Evolutionary conservation across 2,888 invertebrate genomes (phyloP).

Genomic region (Arrhopalites spinosus): DNA sequence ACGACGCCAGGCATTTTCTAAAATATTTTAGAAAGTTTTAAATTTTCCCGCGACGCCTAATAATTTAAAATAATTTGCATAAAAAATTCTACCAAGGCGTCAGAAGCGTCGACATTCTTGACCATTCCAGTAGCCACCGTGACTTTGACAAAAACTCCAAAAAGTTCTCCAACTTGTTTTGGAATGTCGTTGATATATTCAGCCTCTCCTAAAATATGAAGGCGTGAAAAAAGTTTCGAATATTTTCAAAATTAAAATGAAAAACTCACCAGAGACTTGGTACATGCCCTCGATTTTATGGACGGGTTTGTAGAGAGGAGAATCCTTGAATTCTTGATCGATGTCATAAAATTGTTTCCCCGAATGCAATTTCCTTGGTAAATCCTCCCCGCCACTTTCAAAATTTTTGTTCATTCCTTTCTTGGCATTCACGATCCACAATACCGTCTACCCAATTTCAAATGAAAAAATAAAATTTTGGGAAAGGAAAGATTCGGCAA

Average conservation of each 20-base stretch:
- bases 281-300: constrained; percentile 72
- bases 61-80: too few species aligned
- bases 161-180: constrained; percentile 69
- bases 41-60: too few species aligned
- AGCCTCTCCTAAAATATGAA: constrained; percentile 70
- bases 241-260: too few species aligned
- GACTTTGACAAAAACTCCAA: constrained; percentile 72
- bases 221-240: too few species aligned
- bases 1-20: constrained; percentile 68
- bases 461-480: not conserved
- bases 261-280: constrained; percentile 68
- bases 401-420: not conserved
- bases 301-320: constrained; percentile 76
- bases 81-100: constrained; percentile 67
- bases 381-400: constrained; percentile 66
- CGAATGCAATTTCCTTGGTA: constrained; percentile 69
- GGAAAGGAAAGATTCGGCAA: too few species aligned
- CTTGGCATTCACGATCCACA: constrained; percentile 27
- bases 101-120: constrained; percentile 66
- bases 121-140: constrained; percentile 67
- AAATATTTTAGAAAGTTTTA: too few species aligned
- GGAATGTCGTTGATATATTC: constrained; percentile 77
- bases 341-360: constrained; percentile 74
- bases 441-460: constrained; percentile 10
- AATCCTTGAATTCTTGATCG: constrained; percentile 65